Conservation (phyloP, 2,888 invertebrate genomes). For the Tenthredo scrophulariae region DNA sequence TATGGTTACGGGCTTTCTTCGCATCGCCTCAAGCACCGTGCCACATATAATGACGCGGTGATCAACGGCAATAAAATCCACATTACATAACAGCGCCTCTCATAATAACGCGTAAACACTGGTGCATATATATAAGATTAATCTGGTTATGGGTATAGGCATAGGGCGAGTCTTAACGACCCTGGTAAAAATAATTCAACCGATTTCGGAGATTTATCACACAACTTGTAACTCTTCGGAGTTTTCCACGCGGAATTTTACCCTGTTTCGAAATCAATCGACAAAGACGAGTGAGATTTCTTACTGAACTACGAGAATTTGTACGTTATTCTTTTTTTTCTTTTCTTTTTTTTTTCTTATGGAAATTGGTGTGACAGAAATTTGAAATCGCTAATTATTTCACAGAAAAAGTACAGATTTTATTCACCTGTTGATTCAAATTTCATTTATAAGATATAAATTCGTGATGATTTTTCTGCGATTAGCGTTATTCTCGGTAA, state of each 20-base stretch:
- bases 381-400: not conserved
- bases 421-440: not conserved
- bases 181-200: not conserved
- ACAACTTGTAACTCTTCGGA: too few relatives aligned
- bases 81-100: slow-evolving; percentile 81
- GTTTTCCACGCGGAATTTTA: too few relatives aligned
- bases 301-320: too few relatives aligned
- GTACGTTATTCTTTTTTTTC: too few relatives aligned
- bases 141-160: not conserved
- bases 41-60: slow-evolving; percentile 71
- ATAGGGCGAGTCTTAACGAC: not conserved
- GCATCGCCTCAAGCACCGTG: slow-evolving; percentile 13
- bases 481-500: not conserved
- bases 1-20: slow-evolving; percentile 28
- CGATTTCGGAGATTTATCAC: too few relatives aligned
- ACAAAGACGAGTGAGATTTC: too few relatives aligned
- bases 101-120: slow-evolving; percentile 79
- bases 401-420: not conserved
- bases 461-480: not conserved
- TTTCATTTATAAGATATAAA: not conserved
- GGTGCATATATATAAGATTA: slow-evolving; percentile 54
- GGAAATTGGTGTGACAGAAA: not conserved
- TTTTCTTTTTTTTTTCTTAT: too few relatives aligned
- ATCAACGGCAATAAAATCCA: slow-evolving; percentile 79
- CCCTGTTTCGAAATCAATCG: too few relatives aligned